Evolutionary conservation across 2,888 invertebrate species (phyloP), one percentile per base, ranked within the genome.

Genomic region (Hydropsyche betteni): DNA sequence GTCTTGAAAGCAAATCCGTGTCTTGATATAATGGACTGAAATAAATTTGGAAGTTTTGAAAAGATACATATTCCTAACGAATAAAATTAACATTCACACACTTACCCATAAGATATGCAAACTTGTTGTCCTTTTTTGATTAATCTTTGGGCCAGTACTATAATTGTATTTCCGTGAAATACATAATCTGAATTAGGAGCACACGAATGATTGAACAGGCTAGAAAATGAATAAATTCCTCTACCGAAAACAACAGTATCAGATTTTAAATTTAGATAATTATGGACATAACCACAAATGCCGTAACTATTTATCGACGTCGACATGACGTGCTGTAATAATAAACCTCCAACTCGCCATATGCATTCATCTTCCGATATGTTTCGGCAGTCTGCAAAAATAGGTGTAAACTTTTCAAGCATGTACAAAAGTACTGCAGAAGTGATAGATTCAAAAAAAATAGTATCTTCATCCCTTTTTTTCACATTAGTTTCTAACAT

Each of bases 161-260:
- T 84, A 80, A 80, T 83, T 80, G 86, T 89, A 74, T 85, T 83
- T 4, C 88, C 88, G 68, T 87, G 84, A 72, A 90, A 91, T 68
- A 80, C 84, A 77, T 94, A 88, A 0, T 91, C 89, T 0, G 95
- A 92, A 85, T 94, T 95, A 0, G 96, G 94, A 78, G 91, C 88
- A 84, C 97, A 97, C 0, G 95, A 94, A 83, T 97, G 97, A 85
- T 97, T 95, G 38, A 96, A 84, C 74, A 97, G 85, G 83, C 94
- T 94, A 68, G 91, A 86, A 81, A 94, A 93, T 0, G 93, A 90
- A 86, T 93, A 94, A 5, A 93, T 91, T 6, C 91, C 95, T 75
- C 91, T 89, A 0, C 91, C 94, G n/a, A 69, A 44, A 44, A 44
- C 83, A 74, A 71, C 86, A 93, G 90, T 74, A 93, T 94, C 85